Evolutionary conservation across 2,888 invertebrate species (phyloP), one percentile per base, ranked within the genome.

Genomic region (Orthosia incerta): DNA sequence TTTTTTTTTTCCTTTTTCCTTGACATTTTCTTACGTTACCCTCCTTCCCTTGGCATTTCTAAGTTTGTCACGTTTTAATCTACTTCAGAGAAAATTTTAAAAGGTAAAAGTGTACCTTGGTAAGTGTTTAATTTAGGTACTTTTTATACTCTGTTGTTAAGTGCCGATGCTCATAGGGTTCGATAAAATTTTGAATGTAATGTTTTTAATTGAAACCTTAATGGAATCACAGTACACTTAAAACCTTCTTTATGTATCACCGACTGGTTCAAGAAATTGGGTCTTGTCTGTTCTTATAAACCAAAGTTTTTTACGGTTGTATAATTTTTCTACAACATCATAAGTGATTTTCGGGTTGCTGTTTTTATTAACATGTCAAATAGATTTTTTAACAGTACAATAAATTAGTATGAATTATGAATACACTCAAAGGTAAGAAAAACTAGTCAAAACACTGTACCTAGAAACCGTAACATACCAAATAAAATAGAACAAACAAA

Each of bases 1-100:
- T 46, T 68, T 59, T 84, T 39, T 26, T 39, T 39, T 39, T 39
- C 39, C 1, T 39, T 39, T 80, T 74, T 82, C 65, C 72, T 65
- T 68, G n/a, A 57, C 57, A 68, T 59, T 76, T 71, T 60, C 23
- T 74, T 63, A 46, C 60, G 56, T 64, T 64, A 62, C 12, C 7
- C 46, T 50, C 66, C 63, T 70, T 65, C n/a, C 67, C 61, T 57
- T 55, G 56, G 66, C 78, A 80, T 86, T 83, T 83, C 67, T 74
- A 79, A 76, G 76, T 84, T 86, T 74, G 88, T 86, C 88, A 88
- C 88, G 88, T 88, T 86, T 85, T 81, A 73, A 81, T 80, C 67
- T 79, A 75, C 79, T 77, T 74, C 60, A 70, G 51, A 71, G 79
- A 79, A 83, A 65, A 73, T 45, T 57, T 64, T 77, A 71, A 64